Conservation (phyloP, 1,140 invertebrate genomes). For the Drosophila ananassae region DNA sequence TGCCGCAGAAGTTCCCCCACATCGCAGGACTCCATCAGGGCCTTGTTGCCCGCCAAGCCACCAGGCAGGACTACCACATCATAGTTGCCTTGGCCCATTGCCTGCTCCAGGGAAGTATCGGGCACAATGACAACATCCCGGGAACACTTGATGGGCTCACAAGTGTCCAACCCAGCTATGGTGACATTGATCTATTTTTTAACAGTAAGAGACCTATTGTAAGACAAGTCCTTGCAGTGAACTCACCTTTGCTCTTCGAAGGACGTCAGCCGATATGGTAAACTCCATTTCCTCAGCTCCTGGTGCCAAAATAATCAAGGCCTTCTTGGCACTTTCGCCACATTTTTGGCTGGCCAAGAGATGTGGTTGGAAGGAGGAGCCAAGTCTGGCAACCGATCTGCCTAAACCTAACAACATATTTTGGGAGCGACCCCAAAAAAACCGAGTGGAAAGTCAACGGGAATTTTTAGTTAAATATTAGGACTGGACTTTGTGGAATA, state of each 20-base stretch:
- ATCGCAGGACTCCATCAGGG: slow-evolving; percentile 88
- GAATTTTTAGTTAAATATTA: slow-evolving; percentile 67
- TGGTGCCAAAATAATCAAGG: slow-evolving; percentile 91
- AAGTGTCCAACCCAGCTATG: slow-evolving; percentile 90
- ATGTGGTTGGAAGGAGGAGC: not conserved
- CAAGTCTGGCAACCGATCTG: not conserved
- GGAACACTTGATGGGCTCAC: slow-evolving; percentile 90
- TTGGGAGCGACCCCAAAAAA: not conserved
- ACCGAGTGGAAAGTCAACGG: not conserved
- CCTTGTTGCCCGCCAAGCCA: slow-evolving; percentile 93
- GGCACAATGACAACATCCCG: slow-evolving; percentile 92
- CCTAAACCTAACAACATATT: slow-evolving; percentile 2
- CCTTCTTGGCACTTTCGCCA: slow-evolving; percentile 78
- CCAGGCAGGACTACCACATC: slow-evolving; percentile 93
- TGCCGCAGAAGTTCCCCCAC: slow-evolving; percentile 91
- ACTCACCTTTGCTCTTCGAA: slow-evolving; percentile 94
- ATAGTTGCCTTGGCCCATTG: slow-evolving; percentile 65
- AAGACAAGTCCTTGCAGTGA: not conserved
- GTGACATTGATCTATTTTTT: slow-evolving; percentile 89
- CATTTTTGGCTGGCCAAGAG: not conserved
- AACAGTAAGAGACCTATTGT: not conserved
- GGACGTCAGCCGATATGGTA: slow-evolving; percentile 94
- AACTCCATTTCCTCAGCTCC: slow-evolving; percentile 98
- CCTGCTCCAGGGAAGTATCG: slow-evolving; percentile 90
- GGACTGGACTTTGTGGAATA: too few species aligned